Base-by-base conservation (phyloP, 2,113 vertebrate species). In the Scortum barcoo region DNA sequence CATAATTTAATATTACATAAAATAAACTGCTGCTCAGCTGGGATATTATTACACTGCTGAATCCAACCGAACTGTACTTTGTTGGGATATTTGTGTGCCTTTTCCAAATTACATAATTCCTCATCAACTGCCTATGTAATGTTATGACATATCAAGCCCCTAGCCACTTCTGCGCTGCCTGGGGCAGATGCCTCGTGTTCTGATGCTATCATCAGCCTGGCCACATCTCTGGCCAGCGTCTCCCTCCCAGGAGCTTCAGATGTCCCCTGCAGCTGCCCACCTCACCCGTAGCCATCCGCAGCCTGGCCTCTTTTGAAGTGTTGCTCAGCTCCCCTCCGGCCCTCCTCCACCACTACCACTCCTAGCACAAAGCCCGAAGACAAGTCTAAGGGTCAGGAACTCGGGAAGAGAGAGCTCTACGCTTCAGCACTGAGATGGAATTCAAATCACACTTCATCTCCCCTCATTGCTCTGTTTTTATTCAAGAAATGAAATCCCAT, bases 291-390 rank as follows among this genome's bases (percentile, higher is more conserved):
- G 74, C 73, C 71, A 5, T 84, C 71, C 30, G 71, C 58, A 44
- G 53, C 81, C 62, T 70, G 77, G 71, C 63, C 70, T 74, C 70
- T 65, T 88, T 85, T 92, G 83, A 89, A 89, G 84, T 66, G 30
- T 78, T 72, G 76, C 66, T 86, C 62, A 66, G 81, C 73, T 44
- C 26, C 72, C 78, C 78, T 62, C 50, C 28, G 65, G 63, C 36
- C n/a, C 51, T 60, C 73, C 44, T 81, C 69, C 71, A 66, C 79
- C 56, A 60, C 57, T n/a, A 85, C 86, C 38, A 80, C 85, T 68
- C 80, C 62, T 4, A 67, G 86, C 85, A 69, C 50, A 80, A 87
- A 88, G 83, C 91, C 87, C 2, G 75, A 87, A 81, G 93, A 87
- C 75, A 69, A 40, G 83, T 81, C 73, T 58, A 48, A 81, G 86